Percentiles rank a stretch among this genome's conserved stretches.
Evolutionary conservation across 2,113 vertebrate genomes (phyloP).

Genomic region (Empidonax traillii): DNA sequence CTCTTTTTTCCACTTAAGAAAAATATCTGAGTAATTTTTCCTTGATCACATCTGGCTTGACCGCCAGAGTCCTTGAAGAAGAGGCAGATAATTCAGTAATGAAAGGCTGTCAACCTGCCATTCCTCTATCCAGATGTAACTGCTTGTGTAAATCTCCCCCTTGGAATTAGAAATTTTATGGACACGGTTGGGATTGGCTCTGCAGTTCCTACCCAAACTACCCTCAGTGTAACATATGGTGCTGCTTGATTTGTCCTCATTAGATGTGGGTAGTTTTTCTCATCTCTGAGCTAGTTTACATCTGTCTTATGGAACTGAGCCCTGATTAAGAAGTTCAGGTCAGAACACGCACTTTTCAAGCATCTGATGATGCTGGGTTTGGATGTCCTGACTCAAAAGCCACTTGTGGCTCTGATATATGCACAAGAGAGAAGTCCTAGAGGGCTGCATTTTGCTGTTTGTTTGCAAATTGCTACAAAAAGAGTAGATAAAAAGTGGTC

Average conservation of each 20-base stretch:
- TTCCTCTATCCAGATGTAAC: neutral
- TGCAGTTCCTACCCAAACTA: neutral
- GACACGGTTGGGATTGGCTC: neutral
- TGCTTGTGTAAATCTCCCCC: neutral
- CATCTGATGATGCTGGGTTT: neutral
- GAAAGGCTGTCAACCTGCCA: neutral
- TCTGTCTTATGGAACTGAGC: neutral
- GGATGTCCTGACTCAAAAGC: neutral
- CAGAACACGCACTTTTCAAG: neutral
- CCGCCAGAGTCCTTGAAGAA: neutral
- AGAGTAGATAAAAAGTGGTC: neutral
- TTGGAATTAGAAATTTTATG: neutral
- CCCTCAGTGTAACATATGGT: neutral
- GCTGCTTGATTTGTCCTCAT: neutral
- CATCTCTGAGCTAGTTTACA: neutral
- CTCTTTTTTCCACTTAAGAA: neutral
- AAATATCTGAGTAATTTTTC: neutral
- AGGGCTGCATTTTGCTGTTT: neutral
- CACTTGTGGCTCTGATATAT: neutral
- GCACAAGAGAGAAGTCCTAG: neutral
- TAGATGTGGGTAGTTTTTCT: neutral
- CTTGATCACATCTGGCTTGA: neutral
- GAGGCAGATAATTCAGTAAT: neutral
- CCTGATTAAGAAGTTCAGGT: neutral
- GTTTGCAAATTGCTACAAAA: neutral